Base-by-base conservation (phyloP, 2,888 invertebrate species). In the Lobophora halterata region DNA sequence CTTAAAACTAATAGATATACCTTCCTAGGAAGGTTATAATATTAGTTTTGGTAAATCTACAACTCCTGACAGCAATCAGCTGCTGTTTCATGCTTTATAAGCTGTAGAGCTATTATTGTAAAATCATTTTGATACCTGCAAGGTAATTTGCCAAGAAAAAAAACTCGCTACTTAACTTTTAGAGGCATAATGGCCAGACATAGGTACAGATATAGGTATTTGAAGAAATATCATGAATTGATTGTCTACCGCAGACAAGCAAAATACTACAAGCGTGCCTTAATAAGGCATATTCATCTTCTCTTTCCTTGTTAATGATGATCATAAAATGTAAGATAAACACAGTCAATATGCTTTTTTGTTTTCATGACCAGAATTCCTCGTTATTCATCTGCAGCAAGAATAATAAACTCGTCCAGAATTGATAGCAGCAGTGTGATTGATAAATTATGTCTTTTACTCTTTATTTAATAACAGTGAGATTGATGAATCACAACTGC, bases 351-450 rank as follows among this genome's bases (percentile, higher is more conserved):
- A n/a, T n/a, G n/a, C n/a, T n/a, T n/a, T 5, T 17, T 6, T 17
- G 17, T 5, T 17, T 2, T 29, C 7, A 19, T 18, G 8, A 19
- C 8, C 29, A 9, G 1, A 17, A 5, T 9, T 10, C 20, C 16
- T 16, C 10, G 42, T 24, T 23, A 38, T 45, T 42, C 32, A 48
- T 49, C 16, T 23, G 26, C 26, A 23, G 24, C 3, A 35, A 46
- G 51, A 52, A 52, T 59, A 52, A 53, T 53, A 55, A 55, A 52
- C 49, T 40, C 43, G 46, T 50, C 31, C 41, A 30, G 53, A 62
- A 64, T 61, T 57, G 59, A 51, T 64, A 41, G 37, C 33, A 41
- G 37, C 33, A 43, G 40, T 27, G 58, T 64, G 63, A 63, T 63
- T 65, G 60, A 61, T n/a, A n/a, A n/a, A n/a, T n/a, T n/a, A n/a